A percentile compares a stretch with the other conserved stretches of the same genome.
phyloP scores from a whole-genome alignment of 2,113 vertebrate genomes.

The Pogonocichla stellata region DNA sequence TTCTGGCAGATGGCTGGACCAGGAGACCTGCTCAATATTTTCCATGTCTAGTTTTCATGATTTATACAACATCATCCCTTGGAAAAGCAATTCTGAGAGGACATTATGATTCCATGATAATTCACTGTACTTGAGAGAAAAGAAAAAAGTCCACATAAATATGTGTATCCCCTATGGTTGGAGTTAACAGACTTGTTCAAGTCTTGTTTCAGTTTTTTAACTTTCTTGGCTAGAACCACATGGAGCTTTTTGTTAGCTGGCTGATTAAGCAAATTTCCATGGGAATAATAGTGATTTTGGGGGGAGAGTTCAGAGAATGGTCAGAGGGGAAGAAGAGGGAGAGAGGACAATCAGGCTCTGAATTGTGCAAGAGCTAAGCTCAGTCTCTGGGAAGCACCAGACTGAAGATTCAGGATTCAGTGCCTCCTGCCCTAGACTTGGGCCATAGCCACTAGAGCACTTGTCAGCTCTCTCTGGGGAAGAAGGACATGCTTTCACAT shows the following conservation, averaged over 20 bases:
- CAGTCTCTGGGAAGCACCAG: not conserved
- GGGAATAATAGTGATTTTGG: not conserved
- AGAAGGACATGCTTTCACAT: not conserved
- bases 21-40: constrained; percentile 21
- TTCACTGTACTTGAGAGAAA: not conserved
- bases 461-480: not conserved
- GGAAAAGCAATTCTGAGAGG: constrained; percentile 29
- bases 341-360: not conserved
- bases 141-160: not conserved
- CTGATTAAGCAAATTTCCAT: not conserved
- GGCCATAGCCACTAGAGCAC: not conserved
- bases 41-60: constrained; percentile 44
- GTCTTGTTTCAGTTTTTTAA: not conserved
- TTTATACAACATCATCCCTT: constrained; percentile 4
- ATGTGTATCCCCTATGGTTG: not conserved
- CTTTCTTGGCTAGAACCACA: not conserved
- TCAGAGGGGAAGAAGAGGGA: not conserved
- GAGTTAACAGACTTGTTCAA: not conserved
- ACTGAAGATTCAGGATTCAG: not conserved
- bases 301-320: not conserved
- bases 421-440: not conserved
- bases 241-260: not conserved
- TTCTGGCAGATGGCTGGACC: constrained; percentile 17
- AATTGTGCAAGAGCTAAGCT: not conserved
- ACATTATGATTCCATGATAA: constrained; percentile 3